Percentiles rank a stretch among this genome's conserved stretches.
Conservation (phyloP, 1,140 invertebrate genomes). For the Wiebesia pumilae region DNA sequence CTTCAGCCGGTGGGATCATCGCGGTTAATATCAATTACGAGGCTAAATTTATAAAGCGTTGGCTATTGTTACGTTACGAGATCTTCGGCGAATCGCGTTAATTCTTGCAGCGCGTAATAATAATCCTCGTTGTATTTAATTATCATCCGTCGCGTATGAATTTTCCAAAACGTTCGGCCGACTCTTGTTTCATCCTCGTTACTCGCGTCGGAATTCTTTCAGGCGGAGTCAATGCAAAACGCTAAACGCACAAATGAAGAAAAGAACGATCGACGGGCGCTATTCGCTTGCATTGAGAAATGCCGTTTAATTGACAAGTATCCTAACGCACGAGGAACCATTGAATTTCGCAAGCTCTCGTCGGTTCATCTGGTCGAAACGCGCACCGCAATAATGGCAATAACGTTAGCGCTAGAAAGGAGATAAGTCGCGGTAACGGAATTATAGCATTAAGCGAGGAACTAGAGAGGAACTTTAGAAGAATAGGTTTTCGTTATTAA, state of each 20-base stretch:
- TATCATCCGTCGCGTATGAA: neutral
- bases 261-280: no score
- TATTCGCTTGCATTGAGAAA: no score
- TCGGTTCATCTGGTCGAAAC: neutral
- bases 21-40: conserved; percentile 12
- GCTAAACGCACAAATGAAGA: no score
- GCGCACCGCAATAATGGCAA: neutral
- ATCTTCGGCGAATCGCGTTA: neutral
- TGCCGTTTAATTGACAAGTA: no score
- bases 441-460: neutral
- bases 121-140: neutral
- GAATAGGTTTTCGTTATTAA: no score
- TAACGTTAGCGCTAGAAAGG: neutral
- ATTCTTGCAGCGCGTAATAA: neutral
- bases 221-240: no score
- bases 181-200: neutral
- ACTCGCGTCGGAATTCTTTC: no score
- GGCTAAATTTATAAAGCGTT: neutral
- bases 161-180: neutral
- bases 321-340: neutral
- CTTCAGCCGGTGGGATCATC: neutral
- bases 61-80: neutral
- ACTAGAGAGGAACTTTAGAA: no score
- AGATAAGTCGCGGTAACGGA: neutral
- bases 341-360: neutral